A percentile compares a stretch with the other conserved stretches of the same genome.
Conservation (phyloP, 2,113 vertebrate genomes). For the cat (Felis catus) region F.catus_Fca126_mat1.0 CM031415.1:138211001-138211500, state of each 20-base stretch:
- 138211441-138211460: background rate
- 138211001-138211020: background rate
- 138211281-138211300: no score
- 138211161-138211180: no score
- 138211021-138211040: background rate
- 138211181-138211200: no score
- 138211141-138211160: no score
- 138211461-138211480: background rate
- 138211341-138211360: no score
- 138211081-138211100: background rate
- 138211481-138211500: background rate
- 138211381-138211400: background rate
- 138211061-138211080: background rate
- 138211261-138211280: no score
- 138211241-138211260: no score
- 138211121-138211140: background rate
- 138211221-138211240: no score
- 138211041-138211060: background rate
- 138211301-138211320: no score
- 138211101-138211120: background rate
- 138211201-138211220: no score
- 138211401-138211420: slow-evolving; percentile 9
- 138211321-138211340: no score
- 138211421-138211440: background rate
- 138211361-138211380: background rate